Conservation (phyloP, 2,888 invertebrate species). For the Hemithea aestivaria region DNA sequence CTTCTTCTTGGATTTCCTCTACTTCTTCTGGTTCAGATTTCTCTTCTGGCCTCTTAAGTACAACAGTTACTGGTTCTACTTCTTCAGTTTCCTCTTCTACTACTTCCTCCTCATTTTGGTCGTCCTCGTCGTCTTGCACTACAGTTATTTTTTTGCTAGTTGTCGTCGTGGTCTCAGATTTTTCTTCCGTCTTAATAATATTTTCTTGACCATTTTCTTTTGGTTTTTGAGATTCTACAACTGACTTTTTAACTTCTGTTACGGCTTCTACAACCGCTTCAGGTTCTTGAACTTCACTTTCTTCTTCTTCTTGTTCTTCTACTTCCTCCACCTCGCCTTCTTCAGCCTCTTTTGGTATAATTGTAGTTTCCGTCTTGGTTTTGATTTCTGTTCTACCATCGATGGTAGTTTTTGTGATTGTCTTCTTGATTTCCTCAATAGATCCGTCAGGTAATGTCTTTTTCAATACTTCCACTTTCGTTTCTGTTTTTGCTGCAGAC, state of each 20-base stretch:
- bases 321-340: constrained; percentile 52
- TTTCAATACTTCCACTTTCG: constrained; percentile 63
- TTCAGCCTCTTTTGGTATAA: constrained; percentile 56
- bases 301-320: constrained; percentile 48
- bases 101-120: constrained; percentile 42
- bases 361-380: constrained; percentile 66
- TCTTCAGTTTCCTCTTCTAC: constrained; percentile 39
- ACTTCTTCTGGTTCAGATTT: constrained; percentile 22
- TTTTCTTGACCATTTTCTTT: constrained; percentile 41
- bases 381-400: constrained; percentile 67
- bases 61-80: constrained; percentile 34
- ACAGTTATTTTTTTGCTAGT: constrained; percentile 56
- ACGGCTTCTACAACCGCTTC: constrained; percentile 27
- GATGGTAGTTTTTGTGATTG: constrained; percentile 65
- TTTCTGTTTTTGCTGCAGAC: constrained; percentile 64
- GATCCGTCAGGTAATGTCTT: constrained; percentile 63
- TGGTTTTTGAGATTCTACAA: constrained; percentile 25
- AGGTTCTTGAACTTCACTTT: constrained; percentile 34
- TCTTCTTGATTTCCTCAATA: constrained; percentile 64
- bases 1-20: constrained; percentile 16
- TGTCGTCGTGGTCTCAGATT: constrained; percentile 51
- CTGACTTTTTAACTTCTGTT: constrained; percentile 22
- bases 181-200: constrained; percentile 56
- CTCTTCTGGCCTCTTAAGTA: constrained; percentile 31
- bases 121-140: constrained; percentile 44